Evolutionary conservation across 1,140 invertebrate species (phyloP).

Genomic region (Frieseomelitta varia): DNA sequence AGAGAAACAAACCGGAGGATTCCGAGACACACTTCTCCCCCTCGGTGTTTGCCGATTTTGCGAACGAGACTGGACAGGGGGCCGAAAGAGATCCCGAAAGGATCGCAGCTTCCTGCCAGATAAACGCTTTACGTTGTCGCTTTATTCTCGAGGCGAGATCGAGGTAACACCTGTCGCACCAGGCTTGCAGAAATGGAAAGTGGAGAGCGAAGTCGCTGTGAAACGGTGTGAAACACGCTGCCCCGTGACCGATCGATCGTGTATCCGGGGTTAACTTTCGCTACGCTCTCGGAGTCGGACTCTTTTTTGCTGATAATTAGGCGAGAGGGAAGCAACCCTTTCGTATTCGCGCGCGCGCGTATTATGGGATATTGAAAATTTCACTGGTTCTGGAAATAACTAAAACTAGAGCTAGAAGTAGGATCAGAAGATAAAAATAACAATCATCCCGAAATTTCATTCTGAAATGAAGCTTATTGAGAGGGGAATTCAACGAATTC

Average conservation of each 20-base stretch:
- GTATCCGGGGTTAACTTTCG: constrained; percentile 16
- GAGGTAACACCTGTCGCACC: constrained; percentile 44
- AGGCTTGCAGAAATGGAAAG: constrained; percentile 26
- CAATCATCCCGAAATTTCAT: background rate
- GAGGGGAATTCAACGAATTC: background rate
- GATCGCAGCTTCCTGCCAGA: background rate
- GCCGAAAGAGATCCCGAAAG: background rate
- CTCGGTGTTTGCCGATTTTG: background rate
- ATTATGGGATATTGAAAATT: too few relatives aligned
- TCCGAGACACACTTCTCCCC: background rate
- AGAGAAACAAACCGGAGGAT: too few relatives aligned
- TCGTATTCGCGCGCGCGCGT: background rate
- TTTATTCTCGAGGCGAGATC: background rate
- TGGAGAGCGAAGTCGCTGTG: background rate
- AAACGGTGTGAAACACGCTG: constrained; percentile 18
- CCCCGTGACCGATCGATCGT: constrained; percentile 23
- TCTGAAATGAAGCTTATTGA: background rate
- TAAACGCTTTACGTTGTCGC: background rate
- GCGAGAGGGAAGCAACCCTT: background rate
- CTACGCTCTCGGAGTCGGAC: background rate
- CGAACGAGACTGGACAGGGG: background rate
- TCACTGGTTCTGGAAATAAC: too few relatives aligned
- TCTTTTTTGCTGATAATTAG: background rate
- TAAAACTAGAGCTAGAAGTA: too few relatives aligned
- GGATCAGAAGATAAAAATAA: too few relatives aligned